Evolutionary conservation across 2,113 vertebrate genomes (phyloP).

Genomic region (Centrocercus urophasianus): DNA sequence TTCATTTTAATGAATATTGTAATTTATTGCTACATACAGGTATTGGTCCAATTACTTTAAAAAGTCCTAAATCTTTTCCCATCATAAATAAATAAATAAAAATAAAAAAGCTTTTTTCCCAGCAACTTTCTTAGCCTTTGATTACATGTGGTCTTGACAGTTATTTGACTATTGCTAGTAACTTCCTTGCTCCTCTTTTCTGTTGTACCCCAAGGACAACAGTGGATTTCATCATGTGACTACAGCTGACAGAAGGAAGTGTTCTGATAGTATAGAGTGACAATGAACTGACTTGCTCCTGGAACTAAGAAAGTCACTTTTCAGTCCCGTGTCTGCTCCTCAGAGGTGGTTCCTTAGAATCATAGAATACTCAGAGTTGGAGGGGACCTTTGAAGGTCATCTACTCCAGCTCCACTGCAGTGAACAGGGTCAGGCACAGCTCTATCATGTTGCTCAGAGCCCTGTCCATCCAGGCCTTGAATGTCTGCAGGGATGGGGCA

Average conservation of each 20-base stretch:
- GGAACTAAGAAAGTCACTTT: conserved; percentile 8
- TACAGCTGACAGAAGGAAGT: conserved; percentile 4
- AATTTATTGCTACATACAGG: background rate
- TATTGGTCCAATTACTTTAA: background rate
- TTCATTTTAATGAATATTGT: background rate
- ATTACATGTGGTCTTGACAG: background rate
- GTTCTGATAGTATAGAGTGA: background rate
- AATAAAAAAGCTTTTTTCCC: background rate
- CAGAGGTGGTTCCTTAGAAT: background rate
- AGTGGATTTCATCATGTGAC: background rate
- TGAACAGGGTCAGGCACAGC: no score
- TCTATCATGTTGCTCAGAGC: background rate
- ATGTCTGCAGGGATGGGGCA: no score
- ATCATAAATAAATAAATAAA: background rate
- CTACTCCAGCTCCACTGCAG: no score
- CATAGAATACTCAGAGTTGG: no score
- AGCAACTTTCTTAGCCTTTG: background rate
- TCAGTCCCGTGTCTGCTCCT: background rate
- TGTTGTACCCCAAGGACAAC: background rate
- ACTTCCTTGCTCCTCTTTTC: background rate
- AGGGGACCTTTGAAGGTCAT: no score
- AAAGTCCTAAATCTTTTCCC: background rate
- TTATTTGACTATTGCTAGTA: background rate
- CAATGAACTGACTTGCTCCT: conserved; percentile 32
- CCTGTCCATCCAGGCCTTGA: no score